Evolutionary conservation across 2,113 vertebrate genomes (phyloP).

Genomic region (Sebastes schlegelii): DNA sequence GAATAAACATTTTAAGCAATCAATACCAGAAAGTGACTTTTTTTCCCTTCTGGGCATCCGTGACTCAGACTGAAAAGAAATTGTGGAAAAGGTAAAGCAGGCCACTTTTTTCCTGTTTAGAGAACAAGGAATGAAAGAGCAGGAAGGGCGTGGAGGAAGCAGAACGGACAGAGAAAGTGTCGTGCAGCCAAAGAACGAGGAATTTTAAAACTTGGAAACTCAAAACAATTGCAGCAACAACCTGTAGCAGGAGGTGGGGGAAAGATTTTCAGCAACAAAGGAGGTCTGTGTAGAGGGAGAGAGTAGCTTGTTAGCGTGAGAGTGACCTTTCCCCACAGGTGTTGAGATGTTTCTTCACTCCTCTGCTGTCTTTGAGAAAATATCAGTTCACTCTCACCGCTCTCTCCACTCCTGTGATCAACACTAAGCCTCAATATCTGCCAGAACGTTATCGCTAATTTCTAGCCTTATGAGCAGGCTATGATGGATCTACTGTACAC

Average conservation of each 20-base stretch:
- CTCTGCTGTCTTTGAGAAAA: constrained; percentile 50
- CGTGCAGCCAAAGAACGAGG: constrained; percentile 24
- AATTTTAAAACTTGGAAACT: constrained; percentile 57
- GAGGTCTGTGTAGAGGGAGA: constrained; percentile 40
- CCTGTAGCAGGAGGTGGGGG: neutral
- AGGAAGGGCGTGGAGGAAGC: constrained; percentile 32
- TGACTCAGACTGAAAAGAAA: constrained; percentile 45
- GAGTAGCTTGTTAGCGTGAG: constrained; percentile 48
- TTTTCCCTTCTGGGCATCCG: neutral
- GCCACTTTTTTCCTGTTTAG: constrained; percentile 24
- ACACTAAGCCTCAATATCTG: constrained; percentile 56
- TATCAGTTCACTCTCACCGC: constrained; percentile 49
- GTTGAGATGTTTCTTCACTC: constrained; percentile 62
- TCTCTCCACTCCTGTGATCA: constrained; percentile 59
- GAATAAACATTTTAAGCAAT: constrained; percentile 70
- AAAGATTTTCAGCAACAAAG: constrained; percentile 23
- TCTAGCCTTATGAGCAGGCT: constrained; percentile 74
- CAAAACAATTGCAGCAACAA: constrained; percentile 48
- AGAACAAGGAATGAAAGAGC: constrained; percentile 45
- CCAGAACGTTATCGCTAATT: constrained; percentile 62
- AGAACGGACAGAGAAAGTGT: constrained; percentile 20
- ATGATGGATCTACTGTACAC: constrained; percentile 72
- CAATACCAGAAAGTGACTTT: constrained; percentile 47
- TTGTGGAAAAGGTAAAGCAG: constrained; percentile 43
- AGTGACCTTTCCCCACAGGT: constrained; percentile 79